Percentiles rank a stretch among this genome's conserved stretches.
Evolutionary conservation across 2,797 vertebrate genomes (phyloP).

Genomic region (Danio kyathit): DNA sequence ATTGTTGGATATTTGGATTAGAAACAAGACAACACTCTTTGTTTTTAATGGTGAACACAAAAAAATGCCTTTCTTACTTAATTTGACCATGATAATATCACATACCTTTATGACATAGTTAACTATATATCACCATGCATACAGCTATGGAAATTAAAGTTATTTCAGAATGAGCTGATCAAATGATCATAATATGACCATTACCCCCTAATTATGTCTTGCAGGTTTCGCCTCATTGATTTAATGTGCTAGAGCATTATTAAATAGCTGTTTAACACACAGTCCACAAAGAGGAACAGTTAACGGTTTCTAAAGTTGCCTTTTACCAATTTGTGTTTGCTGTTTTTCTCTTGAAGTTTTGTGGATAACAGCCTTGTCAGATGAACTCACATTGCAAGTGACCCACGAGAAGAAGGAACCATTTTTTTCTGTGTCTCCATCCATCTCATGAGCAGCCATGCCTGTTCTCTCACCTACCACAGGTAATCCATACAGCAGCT

Average conservation of each 20-base stretch:
- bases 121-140: background rate
- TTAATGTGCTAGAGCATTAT: background rate
- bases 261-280: background rate
- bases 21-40: too few relatives aligned
- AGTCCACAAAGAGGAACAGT: background rate
- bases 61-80: background rate
- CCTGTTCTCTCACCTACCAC: constrained; percentile 83
- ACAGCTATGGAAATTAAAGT: background rate
- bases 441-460: constrained; percentile 71
- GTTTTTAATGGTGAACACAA: too few relatives aligned
- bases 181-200: background rate
- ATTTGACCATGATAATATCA: background rate
- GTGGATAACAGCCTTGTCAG: constrained; percentile 56
- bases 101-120: background rate
- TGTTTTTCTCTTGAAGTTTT: constrained; percentile 23
- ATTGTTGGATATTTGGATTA: too few relatives aligned
- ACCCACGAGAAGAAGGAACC: constrained; percentile 27
- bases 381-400: constrained; percentile 42
- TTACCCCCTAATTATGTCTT: background rate
- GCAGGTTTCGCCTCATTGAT: background rate
- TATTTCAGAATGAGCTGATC: background rate
- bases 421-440: constrained; percentile 16
- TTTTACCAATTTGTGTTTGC: background rate
- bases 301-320: background rate
- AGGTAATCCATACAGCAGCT: constrained; percentile 58